Conservation (phyloP, 2,113 vertebrate species). For the Salvelinus alpinus region DNA sequence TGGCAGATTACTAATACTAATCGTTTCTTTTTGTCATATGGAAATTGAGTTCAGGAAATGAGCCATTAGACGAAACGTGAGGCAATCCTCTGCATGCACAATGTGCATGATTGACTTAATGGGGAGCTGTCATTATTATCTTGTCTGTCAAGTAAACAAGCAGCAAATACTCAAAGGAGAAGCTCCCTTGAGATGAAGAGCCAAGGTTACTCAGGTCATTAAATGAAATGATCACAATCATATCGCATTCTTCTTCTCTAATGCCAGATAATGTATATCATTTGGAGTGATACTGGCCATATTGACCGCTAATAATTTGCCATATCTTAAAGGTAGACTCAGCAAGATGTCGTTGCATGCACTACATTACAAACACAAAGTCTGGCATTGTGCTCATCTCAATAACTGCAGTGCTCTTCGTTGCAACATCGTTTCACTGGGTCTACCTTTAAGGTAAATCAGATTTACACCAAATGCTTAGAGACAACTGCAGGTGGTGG, state of each 20-base stretch:
- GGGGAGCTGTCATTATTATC: conserved; percentile 7
- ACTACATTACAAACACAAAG: background rate
- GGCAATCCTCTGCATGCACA: background rate
- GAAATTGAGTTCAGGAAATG: conserved; percentile 6
- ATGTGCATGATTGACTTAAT: background rate
- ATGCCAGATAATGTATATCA: background rate
- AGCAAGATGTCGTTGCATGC: too few relatives aligned
- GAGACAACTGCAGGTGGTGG: background rate
- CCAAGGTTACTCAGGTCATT: background rate
- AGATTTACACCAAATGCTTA: background rate
- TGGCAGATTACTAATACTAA: conserved; percentile 3
- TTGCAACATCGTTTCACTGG: background rate
- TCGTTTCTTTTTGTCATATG: background rate
- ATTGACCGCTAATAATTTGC: too few relatives aligned
- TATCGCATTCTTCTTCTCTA: background rate
- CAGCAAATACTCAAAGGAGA: background rate
- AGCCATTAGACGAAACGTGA: background rate
- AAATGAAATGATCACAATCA: background rate
- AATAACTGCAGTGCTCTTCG: background rate
- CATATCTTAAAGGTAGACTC: too few relatives aligned
- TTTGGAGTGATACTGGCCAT: too few relatives aligned
- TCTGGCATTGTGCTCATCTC: background rate
- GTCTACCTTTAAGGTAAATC: background rate
- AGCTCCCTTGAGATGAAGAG: background rate
- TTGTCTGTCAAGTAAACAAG: conserved; percentile 19